Conservation (phyloP, 1,140 invertebrate species). For the Bombus vancouverensis region DNA sequence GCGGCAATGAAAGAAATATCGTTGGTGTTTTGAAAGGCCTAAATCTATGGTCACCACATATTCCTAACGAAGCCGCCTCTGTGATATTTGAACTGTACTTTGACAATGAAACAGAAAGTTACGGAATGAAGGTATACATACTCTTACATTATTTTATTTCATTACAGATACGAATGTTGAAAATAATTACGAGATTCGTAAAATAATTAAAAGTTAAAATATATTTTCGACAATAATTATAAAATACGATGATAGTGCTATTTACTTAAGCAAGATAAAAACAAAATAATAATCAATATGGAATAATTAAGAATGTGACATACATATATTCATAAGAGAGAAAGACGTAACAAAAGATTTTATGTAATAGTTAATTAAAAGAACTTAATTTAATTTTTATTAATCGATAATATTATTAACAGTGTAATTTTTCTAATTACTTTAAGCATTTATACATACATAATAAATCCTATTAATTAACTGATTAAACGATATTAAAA, state of each 20-base stretch:
- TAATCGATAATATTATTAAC: no score
- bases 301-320: no score
- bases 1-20: conserved; percentile 74
- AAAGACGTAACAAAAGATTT: no score
- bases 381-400: no score
- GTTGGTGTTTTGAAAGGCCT: conserved; percentile 72
- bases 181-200: not conserved
- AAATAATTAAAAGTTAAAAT: not conserved
- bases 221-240: not conserved
- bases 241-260: no score
- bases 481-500: not conserved
- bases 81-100: conserved; percentile 75
- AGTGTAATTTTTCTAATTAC: no score
- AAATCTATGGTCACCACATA: conserved; percentile 61
- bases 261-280: no score
- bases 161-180: not conserved
- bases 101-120: conserved; percentile 59
- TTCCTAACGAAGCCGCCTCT: conserved; percentile 64
- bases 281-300: no score
- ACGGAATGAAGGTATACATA: conserved; percentile 71
- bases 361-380: no score
- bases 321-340: no score
- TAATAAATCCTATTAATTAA: no score
- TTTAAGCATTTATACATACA: no score
- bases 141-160: not conserved